Evolutionary conservation across 2,888 invertebrate genomes (phyloP).

Genomic region (Petrophora chlorosata): DNA sequence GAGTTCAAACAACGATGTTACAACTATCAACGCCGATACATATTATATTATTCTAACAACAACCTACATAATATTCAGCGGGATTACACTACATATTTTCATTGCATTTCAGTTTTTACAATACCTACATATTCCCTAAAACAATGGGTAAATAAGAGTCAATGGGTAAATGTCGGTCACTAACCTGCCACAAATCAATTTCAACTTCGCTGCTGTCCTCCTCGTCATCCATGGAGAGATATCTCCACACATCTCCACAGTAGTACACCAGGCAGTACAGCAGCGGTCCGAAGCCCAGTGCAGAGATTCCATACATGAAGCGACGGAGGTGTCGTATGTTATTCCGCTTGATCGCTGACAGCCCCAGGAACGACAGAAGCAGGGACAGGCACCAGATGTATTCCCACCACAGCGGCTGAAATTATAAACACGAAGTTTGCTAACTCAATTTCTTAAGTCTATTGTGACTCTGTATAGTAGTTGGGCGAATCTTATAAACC

Average conservation of each 20-base stretch:
- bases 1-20: no score
- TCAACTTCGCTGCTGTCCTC: constrained; percentile 83
- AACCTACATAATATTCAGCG: no score
- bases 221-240: constrained; percentile 76
- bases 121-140: no score
- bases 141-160: no score
- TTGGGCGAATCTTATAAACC: no score
- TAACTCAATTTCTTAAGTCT: no score
- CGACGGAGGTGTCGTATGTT: constrained; percentile 89
- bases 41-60: no score
- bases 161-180: constrained; percentile 28
- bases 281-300: constrained; percentile 91
- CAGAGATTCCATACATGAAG: constrained; percentile 89
- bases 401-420: constrained; percentile 95
- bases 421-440: constrained; percentile 40
- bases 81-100: no score
- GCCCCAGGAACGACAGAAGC: constrained; percentile 91
- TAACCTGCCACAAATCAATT: constrained; percentile 92
- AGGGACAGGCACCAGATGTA: constrained; percentile 96
- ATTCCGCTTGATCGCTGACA: constrained; percentile 94
- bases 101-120: no score
- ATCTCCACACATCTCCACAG: constrained; percentile 92
- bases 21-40: no score
- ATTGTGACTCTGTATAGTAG: no score
- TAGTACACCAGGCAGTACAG: constrained; percentile 92